Evolutionary conservation across 2,113 vertebrate species (phyloP).

Genomic region (Halichoeres trimaculatus): DNA sequence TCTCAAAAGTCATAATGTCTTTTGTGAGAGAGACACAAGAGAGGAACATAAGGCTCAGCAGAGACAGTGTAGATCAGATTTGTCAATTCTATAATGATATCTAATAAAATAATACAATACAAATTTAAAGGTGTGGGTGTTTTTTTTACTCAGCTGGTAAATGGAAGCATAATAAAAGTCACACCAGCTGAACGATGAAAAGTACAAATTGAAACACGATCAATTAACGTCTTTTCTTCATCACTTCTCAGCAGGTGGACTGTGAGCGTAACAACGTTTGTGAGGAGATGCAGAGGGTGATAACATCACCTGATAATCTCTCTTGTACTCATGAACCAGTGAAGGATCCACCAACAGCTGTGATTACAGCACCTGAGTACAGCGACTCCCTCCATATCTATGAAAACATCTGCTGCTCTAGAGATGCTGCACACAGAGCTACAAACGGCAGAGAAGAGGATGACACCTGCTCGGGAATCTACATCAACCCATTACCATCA

Average conservation of each 20-base stretch:
- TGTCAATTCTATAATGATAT: too few relatives aligned
- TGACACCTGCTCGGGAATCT: neutral
- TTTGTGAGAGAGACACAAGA: too few relatives aligned
- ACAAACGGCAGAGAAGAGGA: neutral
- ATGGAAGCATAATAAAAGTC: too few relatives aligned
- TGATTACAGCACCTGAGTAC: neutral
- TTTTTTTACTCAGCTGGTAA: too few relatives aligned
- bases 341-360: neutral
- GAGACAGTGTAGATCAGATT: too few relatives aligned
- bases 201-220: too few relatives aligned
- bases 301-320: neutral
- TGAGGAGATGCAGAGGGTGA: fast-evolving
- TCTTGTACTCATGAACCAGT: neutral
- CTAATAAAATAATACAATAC: too few relatives aligned
- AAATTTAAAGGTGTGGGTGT: too few relatives aligned
- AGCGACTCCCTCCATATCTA: neutral
- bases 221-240: neutral
- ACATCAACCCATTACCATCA: slow-evolving; percentile 22
- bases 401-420: slow-evolving; percentile 31
- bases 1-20: too few relatives aligned
- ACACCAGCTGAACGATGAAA: neutral
- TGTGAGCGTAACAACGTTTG: neutral
- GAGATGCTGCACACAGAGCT: neutral
- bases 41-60: too few relatives aligned
- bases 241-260: neutral